Evolutionary conservation across 2,888 invertebrate species (phyloP), one percentile per base, ranked within the genome.

Genomic region (Tridacna gigas): DNA sequence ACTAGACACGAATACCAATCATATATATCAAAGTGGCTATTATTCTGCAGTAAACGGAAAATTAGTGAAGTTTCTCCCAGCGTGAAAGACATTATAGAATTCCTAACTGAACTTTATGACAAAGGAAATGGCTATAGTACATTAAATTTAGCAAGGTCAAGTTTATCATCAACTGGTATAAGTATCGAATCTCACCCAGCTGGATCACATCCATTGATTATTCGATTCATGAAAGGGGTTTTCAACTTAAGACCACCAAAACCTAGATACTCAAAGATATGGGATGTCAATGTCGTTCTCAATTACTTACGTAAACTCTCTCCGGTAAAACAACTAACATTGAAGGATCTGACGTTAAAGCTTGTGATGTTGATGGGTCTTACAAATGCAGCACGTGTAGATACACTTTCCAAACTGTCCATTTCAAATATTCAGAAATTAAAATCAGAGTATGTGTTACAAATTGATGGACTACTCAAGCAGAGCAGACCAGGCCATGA

Each of bases 291-390:
- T n/a, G n/a, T n/a, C n/a, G n/a, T n/a, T n/a, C n/a, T n/a, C n/a
- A n/a, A n/a, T n/a, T n/a, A n/a, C n/a, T n/a, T n/a, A n/a, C n/a
- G n/a, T n/a, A n/a, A n/a, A n/a, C n/a, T n/a, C n/a, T n/a, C n/a
- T n/a, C n/a, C n/a, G n/a, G n/a, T n/a, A n/a, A n/a, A n/a, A n/a
- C n/a, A n/a, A n/a, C n/a, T n/a, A n/a, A n/a, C n/a, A n/a, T n/a
- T n/a, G n/a, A n/a, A n/a, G n/a, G n/a, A n/a, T n/a, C n/a, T n/a
- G n/a, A n/a, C n/a, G n/a, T n/a, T n/a, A n/a, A n/a, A n/a, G n/a
- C n/a, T n/a, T n/a, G n/a, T n/a, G n/a, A n/a, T n/a, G n/a, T n/a
- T 77, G 20, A 82, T 82, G 22, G 77, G 51, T 22, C 65, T 82
- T 51, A 60, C 26, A 26, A 67, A 69, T 69, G 77, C 71, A 48